Base-by-base conservation (phyloP, 1,140 invertebrate species). In the Pseudomyrmex dendroicus region DNA sequence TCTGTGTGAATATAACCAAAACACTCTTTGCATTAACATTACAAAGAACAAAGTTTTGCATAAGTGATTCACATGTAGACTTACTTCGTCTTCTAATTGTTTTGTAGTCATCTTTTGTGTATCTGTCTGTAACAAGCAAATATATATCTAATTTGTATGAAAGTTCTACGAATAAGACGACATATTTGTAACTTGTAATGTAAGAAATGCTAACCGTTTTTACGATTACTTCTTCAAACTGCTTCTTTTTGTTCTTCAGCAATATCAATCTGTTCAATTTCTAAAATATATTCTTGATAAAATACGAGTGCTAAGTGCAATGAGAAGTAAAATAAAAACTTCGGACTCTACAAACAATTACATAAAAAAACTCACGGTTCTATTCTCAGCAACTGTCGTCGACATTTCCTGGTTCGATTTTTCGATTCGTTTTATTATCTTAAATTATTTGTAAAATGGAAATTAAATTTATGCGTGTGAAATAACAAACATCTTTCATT, bases 401-500 rank as follows among this genome's bases (percentile, higher is more conserved):
- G 85, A 74, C 84, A 93, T 86, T 73, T 93, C 78, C 15, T 87
- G 48, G 86, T 94, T 94, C 44, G 87, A 90, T 56, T 89, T 88
- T 70, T 94, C 92, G 44, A 94, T 90, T 61, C 73, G 85, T 56
- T 86, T 90, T 15, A 92, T 89, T 83, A 93, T 89, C 93, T 94
- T 61, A 72, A 73, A 85, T 80, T n/a, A 50, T 62, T 35, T 35
- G 5, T 35, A 35, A 35, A 35, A 7, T 25, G 2, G 52, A n/a
- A n/a, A 52, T 50, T 35, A 5, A 35, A 35, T 35, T 7, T 7
- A 35, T 35, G 0, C 5, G 7, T 35, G 35, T 7, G 5, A 35
- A 0, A 35, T 20, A 20, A 20, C 20, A 35, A 35, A 35, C 35
- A 35, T 35, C 5, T 0, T 1, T 35, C 0, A 25, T 25, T 25